These are phyloP conservation scores for Vollenhovia emeryi DNA, from an alignment of 1,140 invertebrate genomes.

Conservation along the genomic window DNA sequence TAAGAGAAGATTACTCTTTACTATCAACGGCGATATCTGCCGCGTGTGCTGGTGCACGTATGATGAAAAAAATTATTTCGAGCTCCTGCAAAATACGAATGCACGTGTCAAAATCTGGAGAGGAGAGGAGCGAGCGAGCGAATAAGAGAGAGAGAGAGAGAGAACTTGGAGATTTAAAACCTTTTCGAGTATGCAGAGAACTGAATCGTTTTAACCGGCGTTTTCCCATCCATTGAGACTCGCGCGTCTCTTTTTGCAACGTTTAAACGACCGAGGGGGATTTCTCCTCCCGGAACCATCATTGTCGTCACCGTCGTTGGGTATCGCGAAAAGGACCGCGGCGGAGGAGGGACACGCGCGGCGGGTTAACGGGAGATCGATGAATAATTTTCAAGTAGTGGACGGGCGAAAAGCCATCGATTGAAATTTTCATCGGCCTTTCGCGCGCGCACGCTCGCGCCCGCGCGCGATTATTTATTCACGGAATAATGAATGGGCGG, in stretches of 20 bases:
- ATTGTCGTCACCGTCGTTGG: constrained; percentile 14
- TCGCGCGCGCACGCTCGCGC: constrained; percentile 64
- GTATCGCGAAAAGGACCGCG: constrained; percentile 36
- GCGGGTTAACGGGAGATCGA: constrained; percentile 40
- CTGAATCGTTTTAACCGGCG: neutral
- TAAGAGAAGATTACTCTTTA: neutral
- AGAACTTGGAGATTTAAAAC: neutral
- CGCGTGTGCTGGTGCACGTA: neutral
- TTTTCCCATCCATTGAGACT: neutral
- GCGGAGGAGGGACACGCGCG: neutral
- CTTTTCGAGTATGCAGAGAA: neutral
- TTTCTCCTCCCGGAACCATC: constrained; percentile 12
- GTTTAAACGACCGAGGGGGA: constrained; percentile 10
- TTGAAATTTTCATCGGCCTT: constrained; percentile 82
- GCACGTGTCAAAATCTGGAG: neutral
- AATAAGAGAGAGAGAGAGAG: neutral
- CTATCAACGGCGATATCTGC: neutral
- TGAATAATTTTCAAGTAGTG: constrained; percentile 74
- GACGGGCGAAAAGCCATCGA: constrained; percentile 76
- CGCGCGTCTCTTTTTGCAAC: constrained; percentile 19
- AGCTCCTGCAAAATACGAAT: neutral
- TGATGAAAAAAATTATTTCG: neutral
- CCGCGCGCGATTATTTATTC: constrained; percentile 78
- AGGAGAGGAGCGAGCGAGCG: neutral
- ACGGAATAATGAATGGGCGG: constrained; percentile 68